Base-by-base conservation (phyloP, 2,797 vertebrate genomes). In the Onychomys leucogaster region DNA sequence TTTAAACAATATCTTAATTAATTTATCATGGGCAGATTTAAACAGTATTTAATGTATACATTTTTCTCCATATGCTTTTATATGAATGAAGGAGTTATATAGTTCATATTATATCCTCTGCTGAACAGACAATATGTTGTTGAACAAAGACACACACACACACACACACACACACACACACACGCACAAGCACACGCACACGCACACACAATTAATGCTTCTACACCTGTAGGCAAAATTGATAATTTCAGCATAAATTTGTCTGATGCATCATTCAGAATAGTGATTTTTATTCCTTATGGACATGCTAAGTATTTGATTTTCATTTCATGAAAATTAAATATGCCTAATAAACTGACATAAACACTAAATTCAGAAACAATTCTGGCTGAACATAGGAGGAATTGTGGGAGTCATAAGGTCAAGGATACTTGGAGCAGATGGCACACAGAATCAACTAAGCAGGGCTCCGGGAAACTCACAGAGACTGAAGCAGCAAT, bases 221-320 rank as follows among this genome's bases (percentile, higher is more conserved):
- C 23, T 78, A 23, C 10, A 93, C 21, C 65, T 97, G n/a, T 46
- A 96, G 27, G 34, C 73, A 27, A 96, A 92, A 93, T 91, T 65
- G 82, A 95, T 88, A 32, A 90, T 82, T 97, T 94, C 71, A 95
- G 57, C 59, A 84, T 75, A 94, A 91, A 81, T 88, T 89, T 67
- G 0, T 81, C 81, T 84, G 43, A 57, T 5, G 23, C 55, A 75
- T 91, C 94, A 90, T 52, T 6, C 37, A 90, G 34, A 90, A 71
- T 25, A 5, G 52, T 89, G 46, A 52, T 77, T 77, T 92, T 91
- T 92, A 85, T 65, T 34, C 13, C 87, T 80, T 57, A 55, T 63
- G 73, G 49, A 59, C 29, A 92, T 52, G 71, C 41, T 88, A 14
- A 90, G 87, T 81, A 92, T 95, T 96, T 77, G 17, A 75, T 88